Evolutionary conservation across 2,797 vertebrate genomes (phyloP).

Genomic region (Mycteria americana): DNA sequence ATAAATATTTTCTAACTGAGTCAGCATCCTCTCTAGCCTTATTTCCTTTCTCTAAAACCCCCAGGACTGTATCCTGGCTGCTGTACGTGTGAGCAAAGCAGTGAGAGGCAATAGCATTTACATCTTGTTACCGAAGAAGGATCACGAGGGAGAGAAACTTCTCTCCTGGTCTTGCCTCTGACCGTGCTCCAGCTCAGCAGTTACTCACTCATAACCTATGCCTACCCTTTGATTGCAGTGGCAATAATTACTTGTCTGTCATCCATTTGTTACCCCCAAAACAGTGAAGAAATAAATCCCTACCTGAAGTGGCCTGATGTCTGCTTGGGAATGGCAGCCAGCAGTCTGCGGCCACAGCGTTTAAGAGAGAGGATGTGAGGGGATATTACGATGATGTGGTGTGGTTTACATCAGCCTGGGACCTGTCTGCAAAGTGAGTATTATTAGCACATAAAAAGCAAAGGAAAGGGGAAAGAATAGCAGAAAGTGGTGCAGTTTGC

Average conservation of each 20-base stretch:
- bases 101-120: not conserved
- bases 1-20: not conserved
- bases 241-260: not conserved
- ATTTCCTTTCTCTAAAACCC: not conserved
- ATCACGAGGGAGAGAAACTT: not conserved
- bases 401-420: not conserved
- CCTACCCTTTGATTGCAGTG: not conserved
- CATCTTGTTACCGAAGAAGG: not conserved
- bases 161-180: not conserved
- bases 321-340: not conserved
- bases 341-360: fast-evolving
- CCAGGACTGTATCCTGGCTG: not conserved
- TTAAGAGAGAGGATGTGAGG: not conserved
- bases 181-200: not conserved
- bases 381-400: fast-evolving
- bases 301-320: not conserved
- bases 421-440: fast-evolving
- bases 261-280: not conserved
- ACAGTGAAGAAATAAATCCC: not conserved
- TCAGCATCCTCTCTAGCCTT: not conserved
- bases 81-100: not conserved
- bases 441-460: not conserved
- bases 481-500: not conserved
- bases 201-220: not conserved
- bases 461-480: not conserved